Conservation (phyloP, 2,888 invertebrate genomes). For the Bellardia bayeri region DNA sequence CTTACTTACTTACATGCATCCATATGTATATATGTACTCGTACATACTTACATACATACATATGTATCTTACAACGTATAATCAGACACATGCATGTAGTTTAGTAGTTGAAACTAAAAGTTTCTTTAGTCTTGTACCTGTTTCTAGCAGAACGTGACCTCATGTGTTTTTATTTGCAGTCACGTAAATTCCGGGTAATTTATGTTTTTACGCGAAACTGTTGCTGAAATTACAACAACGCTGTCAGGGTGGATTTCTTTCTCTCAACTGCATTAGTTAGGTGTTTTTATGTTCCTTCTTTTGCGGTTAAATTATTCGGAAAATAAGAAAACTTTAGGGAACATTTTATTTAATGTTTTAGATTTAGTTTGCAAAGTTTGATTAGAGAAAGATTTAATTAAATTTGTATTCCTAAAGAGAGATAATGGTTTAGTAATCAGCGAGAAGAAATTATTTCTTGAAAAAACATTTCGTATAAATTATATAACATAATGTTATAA, state of each 20-base stretch:
- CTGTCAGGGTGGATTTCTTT: neutral
- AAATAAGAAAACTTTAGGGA: neutral
- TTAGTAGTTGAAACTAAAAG: slow-evolving; percentile 26
- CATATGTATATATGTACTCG: slow-evolving; percentile 2
- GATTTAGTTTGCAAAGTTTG: neutral
- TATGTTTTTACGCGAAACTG: slow-evolving; percentile 69
- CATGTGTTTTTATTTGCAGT: slow-evolving; percentile 49
- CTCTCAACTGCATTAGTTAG: slow-evolving; percentile 8
- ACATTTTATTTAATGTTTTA: neutral
- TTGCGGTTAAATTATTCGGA: slow-evolving; percentile 51
- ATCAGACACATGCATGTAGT: slow-evolving; percentile 30
- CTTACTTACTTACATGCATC: neutral
- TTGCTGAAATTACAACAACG: slow-evolving; percentile 59
- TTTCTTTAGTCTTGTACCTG: slow-evolving; percentile 31
- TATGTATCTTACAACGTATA: neutral
- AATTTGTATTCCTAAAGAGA: too few relatives aligned
- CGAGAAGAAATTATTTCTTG: too few relatives aligned
- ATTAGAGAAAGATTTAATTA: neutral
- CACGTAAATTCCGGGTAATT: slow-evolving; percentile 68
- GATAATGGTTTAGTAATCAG: too few relatives aligned
- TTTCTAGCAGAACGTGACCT: slow-evolving; percentile 52
- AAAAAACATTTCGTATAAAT: too few relatives aligned
- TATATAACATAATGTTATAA: too few relatives aligned
- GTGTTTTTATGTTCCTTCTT: slow-evolving; percentile 10
- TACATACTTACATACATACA: neutral